Percentiles rank a stretch among this genome's conserved stretches.
Evolutionary conservation across 2,113 vertebrate species (phyloP).

Genomic region (Mugil cephalus): DNA sequence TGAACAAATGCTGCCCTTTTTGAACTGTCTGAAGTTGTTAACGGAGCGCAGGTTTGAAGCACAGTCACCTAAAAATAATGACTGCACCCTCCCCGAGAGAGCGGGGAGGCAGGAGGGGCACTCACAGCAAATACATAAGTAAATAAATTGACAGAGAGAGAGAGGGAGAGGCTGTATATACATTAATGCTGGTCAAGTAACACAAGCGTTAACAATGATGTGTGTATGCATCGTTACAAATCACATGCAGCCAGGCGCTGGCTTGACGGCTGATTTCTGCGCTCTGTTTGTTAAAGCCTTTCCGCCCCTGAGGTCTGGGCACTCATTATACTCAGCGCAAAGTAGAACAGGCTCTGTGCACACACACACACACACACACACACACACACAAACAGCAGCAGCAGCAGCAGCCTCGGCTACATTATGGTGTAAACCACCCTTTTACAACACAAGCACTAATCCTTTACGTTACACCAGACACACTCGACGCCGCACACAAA

Average conservation of each 20-base stretch:
- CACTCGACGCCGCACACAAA: conserved; percentile 40
- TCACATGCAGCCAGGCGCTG: conserved; percentile 29
- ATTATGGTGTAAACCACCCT: conserved; percentile 59
- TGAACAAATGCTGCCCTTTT: conserved; percentile 28
- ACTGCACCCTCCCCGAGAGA: conserved; percentile 7
- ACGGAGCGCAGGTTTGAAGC: conserved; percentile 21
- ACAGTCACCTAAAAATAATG: conserved; percentile 32
- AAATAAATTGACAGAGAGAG: not conserved
- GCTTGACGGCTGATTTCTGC: conserved; percentile 72
- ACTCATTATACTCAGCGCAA: conserved; percentile 67
- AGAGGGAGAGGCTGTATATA: not conserved
- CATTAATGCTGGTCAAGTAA: conserved; percentile 25
- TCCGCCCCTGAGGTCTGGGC: conserved; percentile 67
- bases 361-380: conserved; percentile 43
- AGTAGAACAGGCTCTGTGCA: conserved; percentile 56
- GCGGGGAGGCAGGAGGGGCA: not conserved
- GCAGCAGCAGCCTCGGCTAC: not conserved
- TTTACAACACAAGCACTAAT: conserved; percentile 62
- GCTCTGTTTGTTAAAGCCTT: conserved; percentile 77
- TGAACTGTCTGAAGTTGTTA: conserved; percentile 40
- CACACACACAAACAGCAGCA: not conserved
- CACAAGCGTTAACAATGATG: conserved; percentile 16
- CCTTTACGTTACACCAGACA: conserved; percentile 66
- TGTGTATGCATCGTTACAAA: conserved; percentile 32
- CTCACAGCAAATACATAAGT: conserved; percentile 2